Percentiles rank a stretch among this genome's conserved stretches.
Conservation (phyloP, 2,888 invertebrate species). For the Ectemnius cavifrons region DNA sequence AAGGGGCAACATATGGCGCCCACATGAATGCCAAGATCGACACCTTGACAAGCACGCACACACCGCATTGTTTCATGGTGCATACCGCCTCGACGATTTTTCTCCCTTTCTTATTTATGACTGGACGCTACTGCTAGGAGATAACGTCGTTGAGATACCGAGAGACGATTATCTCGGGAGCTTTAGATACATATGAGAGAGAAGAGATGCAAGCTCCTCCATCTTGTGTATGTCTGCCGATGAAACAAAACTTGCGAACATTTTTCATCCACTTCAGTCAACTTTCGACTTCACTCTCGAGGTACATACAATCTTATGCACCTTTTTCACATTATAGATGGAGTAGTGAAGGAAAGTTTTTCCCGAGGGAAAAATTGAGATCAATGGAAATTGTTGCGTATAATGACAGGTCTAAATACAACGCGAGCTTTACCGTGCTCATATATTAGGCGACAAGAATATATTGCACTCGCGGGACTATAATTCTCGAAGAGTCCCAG, state of each 20-base stretch:
- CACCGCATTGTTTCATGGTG: constrained; percentile 1
- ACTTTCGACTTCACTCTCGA: too few species aligned
- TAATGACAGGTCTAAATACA: neutral
- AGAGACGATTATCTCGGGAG: neutral
- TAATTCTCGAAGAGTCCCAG: constrained; percentile 43
- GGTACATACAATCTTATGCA: too few species aligned
- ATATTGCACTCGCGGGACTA: constrained; percentile 30
- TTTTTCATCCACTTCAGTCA: too few species aligned
- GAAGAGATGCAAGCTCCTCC: too few species aligned
- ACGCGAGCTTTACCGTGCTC: neutral
- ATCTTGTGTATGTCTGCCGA: too few species aligned
- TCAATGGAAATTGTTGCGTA: constrained; percentile 7
- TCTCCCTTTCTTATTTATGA: constrained; percentile 6
- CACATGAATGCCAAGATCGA: constrained; percentile 26
- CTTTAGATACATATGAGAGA: too few species aligned
- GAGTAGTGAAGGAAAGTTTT: too few species aligned
- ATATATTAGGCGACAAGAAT: constrained; percentile 12
- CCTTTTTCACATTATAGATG: too few species aligned
- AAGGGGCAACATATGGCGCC: constrained; percentile 16
- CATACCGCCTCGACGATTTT: neutral
- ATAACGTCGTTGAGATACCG: neutral
- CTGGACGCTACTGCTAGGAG: neutral
- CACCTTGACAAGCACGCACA: constrained; percentile 20
- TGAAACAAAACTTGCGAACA: too few species aligned
- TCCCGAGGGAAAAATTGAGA: neutral